phyloP scores from a whole-genome alignment of 2,888 invertebrate genomes.

The Cryptocheilus praepositus region DNA sequence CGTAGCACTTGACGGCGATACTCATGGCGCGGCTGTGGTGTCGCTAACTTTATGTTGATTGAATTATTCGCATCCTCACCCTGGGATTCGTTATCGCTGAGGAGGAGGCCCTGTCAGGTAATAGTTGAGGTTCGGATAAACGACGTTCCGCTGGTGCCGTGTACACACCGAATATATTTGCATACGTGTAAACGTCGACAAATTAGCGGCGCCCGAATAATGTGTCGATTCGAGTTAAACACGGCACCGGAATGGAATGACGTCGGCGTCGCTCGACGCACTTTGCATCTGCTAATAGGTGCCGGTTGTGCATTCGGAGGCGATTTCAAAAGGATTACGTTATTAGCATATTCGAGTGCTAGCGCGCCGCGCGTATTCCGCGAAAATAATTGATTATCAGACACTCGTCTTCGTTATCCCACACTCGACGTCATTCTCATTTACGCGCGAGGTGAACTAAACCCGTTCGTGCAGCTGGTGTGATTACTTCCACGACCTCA shows the following conservation, averaged over 20 bases:
- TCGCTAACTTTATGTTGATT: too few species aligned
- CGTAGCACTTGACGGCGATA: too few species aligned
- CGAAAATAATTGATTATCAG: too few species aligned
- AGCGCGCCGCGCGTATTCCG: neutral
- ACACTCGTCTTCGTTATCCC: too few species aligned
- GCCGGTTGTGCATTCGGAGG: conserved; percentile 23
- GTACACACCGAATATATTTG: conserved; percentile 37
- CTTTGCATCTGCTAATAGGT: conserved; percentile 46
- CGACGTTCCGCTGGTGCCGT: conserved; percentile 22
- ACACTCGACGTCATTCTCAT: too few species aligned
- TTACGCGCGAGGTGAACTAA: too few species aligned
- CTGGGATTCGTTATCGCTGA: too few species aligned
- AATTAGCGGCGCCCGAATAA: conserved; percentile 49
- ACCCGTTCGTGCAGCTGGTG: too few species aligned
- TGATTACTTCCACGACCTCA: too few species aligned
- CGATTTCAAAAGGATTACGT: conserved; percentile 20
- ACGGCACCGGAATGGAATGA: conserved; percentile 20
- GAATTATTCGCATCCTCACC: too few species aligned
- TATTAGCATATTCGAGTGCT: conserved; percentile 15
- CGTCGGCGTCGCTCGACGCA: conserved; percentile 29
- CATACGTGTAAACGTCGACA: conserved; percentile 50
- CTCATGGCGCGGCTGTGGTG: too few species aligned
- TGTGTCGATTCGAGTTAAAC: conserved; percentile 50
- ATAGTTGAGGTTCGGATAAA: conserved; percentile 48
- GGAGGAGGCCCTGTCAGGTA: conserved; percentile 1